phyloP scores from a whole-genome alignment of 2,888 invertebrate species.

The Spodoptera littoralis region DNA sequence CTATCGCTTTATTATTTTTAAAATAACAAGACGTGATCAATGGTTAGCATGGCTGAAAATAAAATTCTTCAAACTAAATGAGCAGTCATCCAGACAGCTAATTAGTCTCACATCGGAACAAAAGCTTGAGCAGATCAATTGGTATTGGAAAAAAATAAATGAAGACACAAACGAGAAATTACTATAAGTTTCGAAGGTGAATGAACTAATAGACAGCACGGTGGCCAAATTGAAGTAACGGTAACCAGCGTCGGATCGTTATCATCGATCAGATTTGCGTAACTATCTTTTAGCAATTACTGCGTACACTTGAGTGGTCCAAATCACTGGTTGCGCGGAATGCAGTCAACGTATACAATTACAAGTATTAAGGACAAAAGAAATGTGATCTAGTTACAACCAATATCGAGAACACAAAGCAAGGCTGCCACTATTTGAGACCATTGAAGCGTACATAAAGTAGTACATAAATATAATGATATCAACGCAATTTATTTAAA shows the following conservation, averaged over 20 bases:
- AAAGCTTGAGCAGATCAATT: conserved; percentile 54
- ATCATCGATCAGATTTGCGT: conserved; percentile 88
- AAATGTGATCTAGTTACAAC: conserved; percentile 59
- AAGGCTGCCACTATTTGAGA: conserved; percentile 51
- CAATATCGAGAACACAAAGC: conserved; percentile 52
- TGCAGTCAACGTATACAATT: conserved; percentile 71
- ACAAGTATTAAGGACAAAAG: conserved; percentile 61
- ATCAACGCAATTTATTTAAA: conserved; percentile 45
- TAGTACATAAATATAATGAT: conserved; percentile 33
- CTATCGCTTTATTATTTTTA: conserved; percentile 68
- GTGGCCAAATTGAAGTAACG: conserved; percentile 87
- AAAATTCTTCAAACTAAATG: conserved; percentile 52
- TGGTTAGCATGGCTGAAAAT: conserved; percentile 59
- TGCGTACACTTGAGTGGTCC: conserved; percentile 69
- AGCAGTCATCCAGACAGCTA: conserved; percentile 59
- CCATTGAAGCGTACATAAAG: conserved; percentile 41
- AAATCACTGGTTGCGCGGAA: conserved; percentile 74
- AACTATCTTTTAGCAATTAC: conserved; percentile 86
- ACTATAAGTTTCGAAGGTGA: conserved; percentile 74
- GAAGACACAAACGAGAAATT: conserved; percentile 56
- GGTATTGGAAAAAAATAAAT: conserved; percentile 54
- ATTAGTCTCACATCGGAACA: conserved; percentile 67
- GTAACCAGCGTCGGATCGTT: conserved; percentile 78
- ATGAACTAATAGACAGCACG: conserved; percentile 78
- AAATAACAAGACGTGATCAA: conserved; percentile 75